Conservation (phyloP, 2,888 invertebrate genomes). For the Cabera pusaria region DNA sequence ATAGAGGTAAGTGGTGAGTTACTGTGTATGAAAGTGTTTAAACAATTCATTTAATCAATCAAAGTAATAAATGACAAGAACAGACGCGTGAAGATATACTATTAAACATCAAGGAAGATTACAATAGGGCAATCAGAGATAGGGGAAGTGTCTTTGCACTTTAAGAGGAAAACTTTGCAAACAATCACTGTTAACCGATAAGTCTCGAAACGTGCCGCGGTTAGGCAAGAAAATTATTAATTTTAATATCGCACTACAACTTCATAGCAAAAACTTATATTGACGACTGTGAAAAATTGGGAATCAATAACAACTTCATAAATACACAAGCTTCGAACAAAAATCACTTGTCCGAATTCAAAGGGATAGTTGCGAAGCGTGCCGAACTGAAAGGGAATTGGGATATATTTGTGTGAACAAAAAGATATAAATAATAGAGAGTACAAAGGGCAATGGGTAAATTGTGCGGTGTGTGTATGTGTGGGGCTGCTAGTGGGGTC, state of each 20-base stretch:
- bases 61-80: too few relatives aligned
- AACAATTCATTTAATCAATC: too few relatives aligned
- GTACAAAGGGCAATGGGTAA: slow-evolving; percentile 75
- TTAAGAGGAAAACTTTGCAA: slow-evolving; percentile 27
- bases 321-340: slow-evolving; percentile 2
- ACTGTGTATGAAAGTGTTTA: too few relatives aligned
- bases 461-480: slow-evolving; percentile 67
- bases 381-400: slow-evolving; percentile 52
- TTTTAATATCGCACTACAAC: too few relatives aligned
- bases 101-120: slow-evolving; percentile 9
- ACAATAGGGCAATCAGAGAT: slow-evolving; percentile 15
- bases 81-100: too few relatives aligned
- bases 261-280: too few relatives aligned
- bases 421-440: slow-evolving; percentile 69
- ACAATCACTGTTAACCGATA: slow-evolving; percentile 18
- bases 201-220: slow-evolving; percentile 18
- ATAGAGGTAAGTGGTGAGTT: too few relatives aligned
- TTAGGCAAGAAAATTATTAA: slow-evolving; percentile 13
- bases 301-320: too few relatives aligned
- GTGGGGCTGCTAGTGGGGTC: slow-evolving; percentile 78
- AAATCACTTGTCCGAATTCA: slow-evolving; percentile 53
- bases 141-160: slow-evolving; percentile 23
- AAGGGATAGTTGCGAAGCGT: slow-evolving; percentile 53
- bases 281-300: slow-evolving; percentile 4
- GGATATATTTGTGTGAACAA: slow-evolving; percentile 57